Conservation (phyloP, 1,140 invertebrate genomes). For the Cyclargus thomasi region DNA sequence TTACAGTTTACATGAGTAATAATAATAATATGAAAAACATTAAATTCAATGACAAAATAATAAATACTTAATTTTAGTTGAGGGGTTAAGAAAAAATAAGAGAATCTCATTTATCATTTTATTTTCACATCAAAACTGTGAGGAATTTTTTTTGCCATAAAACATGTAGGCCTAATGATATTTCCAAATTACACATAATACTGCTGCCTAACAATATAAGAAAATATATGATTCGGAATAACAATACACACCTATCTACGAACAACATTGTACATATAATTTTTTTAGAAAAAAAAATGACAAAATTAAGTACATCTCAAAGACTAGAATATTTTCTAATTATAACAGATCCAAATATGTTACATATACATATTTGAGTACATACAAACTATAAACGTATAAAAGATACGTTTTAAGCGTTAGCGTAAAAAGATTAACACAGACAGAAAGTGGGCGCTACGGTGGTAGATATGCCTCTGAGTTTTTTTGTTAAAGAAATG, state of each 20-base stretch:
- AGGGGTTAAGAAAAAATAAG: not conserved
- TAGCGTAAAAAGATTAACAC: not conserved
- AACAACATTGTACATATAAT: slow-evolving; percentile 27
- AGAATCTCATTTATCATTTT: not conserved
- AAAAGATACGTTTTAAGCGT: not conserved
- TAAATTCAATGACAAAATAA: too few relatives aligned
- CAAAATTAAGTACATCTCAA: slow-evolving; percentile 53
- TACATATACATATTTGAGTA: too few relatives aligned
- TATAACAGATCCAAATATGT: too few relatives aligned
- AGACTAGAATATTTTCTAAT: slow-evolving; percentile 50
- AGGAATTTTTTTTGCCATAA: not conserved
- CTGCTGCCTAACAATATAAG: not conserved
- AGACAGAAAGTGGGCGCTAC: too few relatives aligned
- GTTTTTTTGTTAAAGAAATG: not conserved
- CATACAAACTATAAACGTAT: not conserved
- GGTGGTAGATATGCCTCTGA: not conserved
- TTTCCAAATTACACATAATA: slow-evolving; percentile 16
- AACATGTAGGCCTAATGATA: not conserved
- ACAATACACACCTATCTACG: slow-evolving; percentile 17
- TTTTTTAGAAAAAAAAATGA: slow-evolving; percentile 19
- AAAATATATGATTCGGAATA: slow-evolving; percentile 22
- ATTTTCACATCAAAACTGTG: not conserved
- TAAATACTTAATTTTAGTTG: too few relatives aligned
- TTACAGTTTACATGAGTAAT: too few relatives aligned
- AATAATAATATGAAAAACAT: too few relatives aligned